Conservation (phyloP, 2,797 vertebrate genomes). For the Brachyalestes nurse region DNA sequence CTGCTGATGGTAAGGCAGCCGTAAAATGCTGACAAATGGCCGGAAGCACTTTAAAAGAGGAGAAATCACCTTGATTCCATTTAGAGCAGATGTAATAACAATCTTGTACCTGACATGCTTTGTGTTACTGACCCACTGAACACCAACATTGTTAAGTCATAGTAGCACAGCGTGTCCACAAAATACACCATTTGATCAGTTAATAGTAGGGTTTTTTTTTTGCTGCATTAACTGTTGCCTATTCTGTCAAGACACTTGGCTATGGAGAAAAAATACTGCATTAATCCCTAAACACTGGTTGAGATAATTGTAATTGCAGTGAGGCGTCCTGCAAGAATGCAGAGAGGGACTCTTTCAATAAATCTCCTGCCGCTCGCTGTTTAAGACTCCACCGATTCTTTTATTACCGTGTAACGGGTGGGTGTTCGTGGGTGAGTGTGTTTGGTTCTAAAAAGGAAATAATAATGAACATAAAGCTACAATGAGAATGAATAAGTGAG, state of each 20-base stretch:
- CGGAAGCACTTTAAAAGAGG: not conserved
- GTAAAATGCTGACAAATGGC: slow-evolving; percentile 66
- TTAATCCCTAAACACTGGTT: not conserved
- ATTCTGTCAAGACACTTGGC: not conserved
- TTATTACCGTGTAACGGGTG: not conserved
- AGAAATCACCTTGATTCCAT: slow-evolving; percentile 22
- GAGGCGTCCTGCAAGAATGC: not conserved
- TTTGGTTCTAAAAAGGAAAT: not conserved
- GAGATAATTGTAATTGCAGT: slow-evolving; percentile 2
- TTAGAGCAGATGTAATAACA: slow-evolving; percentile 7
- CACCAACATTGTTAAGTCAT: not conserved
- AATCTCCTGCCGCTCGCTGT: not conserved
- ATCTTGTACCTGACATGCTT: slow-evolving; percentile 10
- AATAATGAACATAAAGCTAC: slow-evolving; percentile 4
- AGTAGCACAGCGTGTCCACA: not conserved
- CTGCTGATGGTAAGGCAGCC: slow-evolving; percentile 76
- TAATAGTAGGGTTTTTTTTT: not conserved
- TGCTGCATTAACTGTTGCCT: not conserved
- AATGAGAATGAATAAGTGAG: slow-evolving; percentile 6
- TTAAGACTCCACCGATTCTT: not conserved
- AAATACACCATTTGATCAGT: not conserved
- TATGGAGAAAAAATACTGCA: not conserved
- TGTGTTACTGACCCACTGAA: not conserved
- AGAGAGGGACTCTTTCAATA: not conserved
- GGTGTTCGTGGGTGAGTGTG: not conserved